These are phyloP conservation scores for Brachionus rubens DNA, from an alignment of 1,140 invertebrate genomes.

Conservation along the genomic window DNA sequence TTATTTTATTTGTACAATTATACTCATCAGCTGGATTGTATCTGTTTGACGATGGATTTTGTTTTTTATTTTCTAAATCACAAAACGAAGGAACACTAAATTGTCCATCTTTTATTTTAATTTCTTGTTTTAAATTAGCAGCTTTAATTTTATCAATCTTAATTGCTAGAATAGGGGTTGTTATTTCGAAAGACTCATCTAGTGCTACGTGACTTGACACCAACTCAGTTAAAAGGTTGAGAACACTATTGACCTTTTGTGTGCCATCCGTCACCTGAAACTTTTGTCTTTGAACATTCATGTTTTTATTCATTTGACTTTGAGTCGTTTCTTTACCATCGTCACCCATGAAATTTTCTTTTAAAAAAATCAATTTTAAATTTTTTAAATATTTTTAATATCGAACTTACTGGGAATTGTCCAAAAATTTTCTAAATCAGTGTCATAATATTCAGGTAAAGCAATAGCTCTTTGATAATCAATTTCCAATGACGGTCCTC, in stretches of 20 bases:
- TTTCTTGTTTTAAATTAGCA: not conserved
- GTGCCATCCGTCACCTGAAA: not conserved
- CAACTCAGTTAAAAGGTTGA: not conserved
- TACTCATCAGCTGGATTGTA: not conserved
- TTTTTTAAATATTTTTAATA: not conserved
- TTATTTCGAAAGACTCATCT: not conserved
- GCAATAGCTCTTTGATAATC: not conserved
- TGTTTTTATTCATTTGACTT: constrained; percentile 10
- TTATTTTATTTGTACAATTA: constrained; percentile 7
- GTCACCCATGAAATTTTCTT: constrained; percentile 1
- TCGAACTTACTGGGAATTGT: constrained; percentile 11
- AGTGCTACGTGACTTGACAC: not conserved
- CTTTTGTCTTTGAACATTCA: constrained; percentile 15
- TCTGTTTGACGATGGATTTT: not conserved
- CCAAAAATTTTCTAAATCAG: constrained; percentile 44
- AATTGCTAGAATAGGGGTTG: not conserved
- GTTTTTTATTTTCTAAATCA: not conserved
- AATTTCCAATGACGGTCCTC: not conserved
- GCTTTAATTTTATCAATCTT: not conserved
- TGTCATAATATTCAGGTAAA: constrained; percentile 18
- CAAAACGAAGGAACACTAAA: constrained; percentile 1
- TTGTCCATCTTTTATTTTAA: not conserved
- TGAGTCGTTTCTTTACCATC: not conserved
- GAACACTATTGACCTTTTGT: not conserved
- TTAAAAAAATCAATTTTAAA: not conserved